Percentiles rank a stretch among this genome's conserved stretches.
Conservation (phyloP, 2,113 vertebrate species). For the Illadopsis cleaveri region DNA sequence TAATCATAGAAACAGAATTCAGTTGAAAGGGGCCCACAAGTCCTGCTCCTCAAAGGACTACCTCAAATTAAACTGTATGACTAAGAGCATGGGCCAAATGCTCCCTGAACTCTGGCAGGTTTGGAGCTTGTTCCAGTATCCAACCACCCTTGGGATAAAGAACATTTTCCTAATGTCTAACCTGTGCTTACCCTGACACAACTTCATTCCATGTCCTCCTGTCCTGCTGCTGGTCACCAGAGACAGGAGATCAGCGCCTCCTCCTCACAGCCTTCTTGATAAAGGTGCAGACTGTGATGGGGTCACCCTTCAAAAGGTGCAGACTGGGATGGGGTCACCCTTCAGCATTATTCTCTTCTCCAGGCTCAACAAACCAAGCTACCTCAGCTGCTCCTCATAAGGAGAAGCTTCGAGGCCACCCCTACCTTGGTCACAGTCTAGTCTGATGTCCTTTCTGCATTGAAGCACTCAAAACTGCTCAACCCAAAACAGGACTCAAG, state of each 20-base stretch:
- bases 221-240: not conserved
- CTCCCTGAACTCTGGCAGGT: not conserved
- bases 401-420: not conserved
- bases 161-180: not conserved
- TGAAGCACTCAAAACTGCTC: not conserved
- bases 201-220: not conserved
- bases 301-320: not conserved
- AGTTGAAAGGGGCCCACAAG: not conserved
- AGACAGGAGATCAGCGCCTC: not conserved
- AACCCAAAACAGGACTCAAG: not conserved
- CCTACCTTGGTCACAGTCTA: not conserved
- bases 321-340: no score
- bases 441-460: not conserved
- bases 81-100: not conserved
- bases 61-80: not conserved
- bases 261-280: fast-evolving
- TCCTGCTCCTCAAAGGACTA: not conserved
- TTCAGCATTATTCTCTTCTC: not conserved
- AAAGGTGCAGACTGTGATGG: not conserved
- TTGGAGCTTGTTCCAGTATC: not conserved
- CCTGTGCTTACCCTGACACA: not conserved
- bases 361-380: not conserved
- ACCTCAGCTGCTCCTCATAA: not conserved
- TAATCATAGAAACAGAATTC: not conserved
- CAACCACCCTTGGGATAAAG: not conserved